Percentiles rank a stretch among this genome's conserved stretches.
Conservation (phyloP, 2,797 vertebrate species). For the Clarias fuscus region DNA sequence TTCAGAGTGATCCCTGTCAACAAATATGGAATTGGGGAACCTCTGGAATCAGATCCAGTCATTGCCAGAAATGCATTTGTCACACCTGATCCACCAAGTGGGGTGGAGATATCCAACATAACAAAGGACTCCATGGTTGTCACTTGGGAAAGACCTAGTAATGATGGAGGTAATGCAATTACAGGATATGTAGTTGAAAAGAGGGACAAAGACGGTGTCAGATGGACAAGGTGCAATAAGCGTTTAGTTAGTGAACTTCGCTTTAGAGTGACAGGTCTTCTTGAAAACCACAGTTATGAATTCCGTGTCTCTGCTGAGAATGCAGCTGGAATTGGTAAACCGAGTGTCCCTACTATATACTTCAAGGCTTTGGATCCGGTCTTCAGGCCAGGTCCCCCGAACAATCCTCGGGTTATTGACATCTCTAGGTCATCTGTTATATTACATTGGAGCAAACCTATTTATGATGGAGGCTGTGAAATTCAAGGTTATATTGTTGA, state of each 20-base stretch:
- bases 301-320: constrained; percentile 96
- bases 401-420: constrained; percentile 88
- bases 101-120: constrained; percentile 65
- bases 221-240: constrained; percentile 97
- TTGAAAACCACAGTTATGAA: constrained; percentile 90
- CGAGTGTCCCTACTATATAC: constrained; percentile 89
- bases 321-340: constrained; percentile 86
- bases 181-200: constrained; percentile 93
- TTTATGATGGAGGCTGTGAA: constrained; percentile 91
- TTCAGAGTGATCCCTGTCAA: constrained; percentile 96
- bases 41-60: constrained; percentile 88
- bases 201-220: constrained; percentile 93
- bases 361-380: constrained; percentile 89
- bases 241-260: constrained; percentile 90
- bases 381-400: constrained; percentile 93
- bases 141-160: constrained; percentile 63
- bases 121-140: constrained; percentile 82
- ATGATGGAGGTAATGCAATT: constrained; percentile 80
- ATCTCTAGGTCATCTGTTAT: constrained; percentile 87
- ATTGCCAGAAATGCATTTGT: constrained; percentile 91
- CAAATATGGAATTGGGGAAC: constrained; percentile 94
- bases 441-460: constrained; percentile 90
- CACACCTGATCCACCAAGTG: constrained; percentile 81
- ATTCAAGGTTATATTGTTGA: constrained; percentile 90
- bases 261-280: constrained; percentile 88